Evolutionary conservation across 2,113 vertebrate genomes (phyloP), one percentile per base, ranked within the genome.

Genomic region (Eurypyga helias): DNA sequence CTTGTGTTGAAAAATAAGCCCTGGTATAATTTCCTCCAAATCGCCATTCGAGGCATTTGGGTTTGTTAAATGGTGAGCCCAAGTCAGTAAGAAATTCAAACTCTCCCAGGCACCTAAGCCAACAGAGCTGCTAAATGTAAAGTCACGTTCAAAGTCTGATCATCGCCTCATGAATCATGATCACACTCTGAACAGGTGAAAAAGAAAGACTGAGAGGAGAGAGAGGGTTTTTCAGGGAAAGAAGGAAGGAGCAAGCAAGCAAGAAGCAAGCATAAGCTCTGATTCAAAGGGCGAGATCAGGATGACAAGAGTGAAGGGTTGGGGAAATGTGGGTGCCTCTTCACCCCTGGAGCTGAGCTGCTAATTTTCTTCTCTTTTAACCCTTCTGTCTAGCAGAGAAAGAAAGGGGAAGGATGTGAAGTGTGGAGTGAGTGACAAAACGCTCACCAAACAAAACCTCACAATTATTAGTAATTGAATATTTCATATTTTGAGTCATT

Each of bases 401-500:
- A 75, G 87, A 52, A 78, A 94, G 67, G 24, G 65, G 34, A 85
- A 94, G 60, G 65, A 73, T 66, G 31, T 70, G 89, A 93, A 93
- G 64, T 96, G 87, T 94, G 54, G 84, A 77, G 51, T 87, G 72
- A 94, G 91, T 95, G 89, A 96, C 96, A 97, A 94, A 90, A 90
- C 3, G 69, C 87, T 96, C 95, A 77, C 81, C 57, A 97, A 94
- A 97, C 94, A 92, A 96, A 97, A 97, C 80, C 83, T 72, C 79
- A 75, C 70, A 93, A 96, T 96, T 96, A 93, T 90, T 95, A 94
- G 90, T 95, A 95, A 95, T 96, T 97, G 95, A 94, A 84, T 96
- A 89, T 98, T 98, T 98, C 90, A 97, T 97, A 98, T 98, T 98
- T 98, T 94, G 83, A 97, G 86, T 98, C 91, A 98, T 97, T 98